Evolutionary conservation across 2,797 vertebrate species (phyloP).

Genomic region (Fistularia commersonii): DNA sequence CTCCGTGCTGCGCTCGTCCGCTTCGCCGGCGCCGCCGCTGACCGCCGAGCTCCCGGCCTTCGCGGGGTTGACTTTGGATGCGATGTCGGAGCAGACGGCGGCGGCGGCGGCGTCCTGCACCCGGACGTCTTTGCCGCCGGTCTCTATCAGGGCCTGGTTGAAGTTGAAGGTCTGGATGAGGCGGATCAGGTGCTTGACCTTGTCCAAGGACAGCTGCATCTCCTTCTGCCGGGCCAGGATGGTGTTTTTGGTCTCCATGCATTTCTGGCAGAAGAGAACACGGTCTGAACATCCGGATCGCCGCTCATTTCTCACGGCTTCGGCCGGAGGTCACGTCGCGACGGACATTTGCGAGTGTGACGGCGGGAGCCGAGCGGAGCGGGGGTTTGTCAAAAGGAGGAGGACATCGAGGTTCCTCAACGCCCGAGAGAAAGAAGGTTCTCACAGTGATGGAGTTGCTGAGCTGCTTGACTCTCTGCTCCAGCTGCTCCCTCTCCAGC

Average conservation of each 20-base stretch:
- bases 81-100: conserved; percentile 10
- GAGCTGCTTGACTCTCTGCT: conserved; percentile 96
- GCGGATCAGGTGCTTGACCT: conserved; percentile 93
- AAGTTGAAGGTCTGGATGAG: conserved; percentile 97
- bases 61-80: conserved; percentile 11
- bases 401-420: no score
- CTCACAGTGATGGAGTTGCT: conserved; percentile 95
- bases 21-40: not conserved
- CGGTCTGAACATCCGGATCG: no score
- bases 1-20: conserved; percentile 14
- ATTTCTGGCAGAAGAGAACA: conserved; percentile 84
- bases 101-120: conserved; percentile 30
- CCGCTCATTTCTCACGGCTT: no score
- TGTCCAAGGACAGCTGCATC: conserved; percentile 96
- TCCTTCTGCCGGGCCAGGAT: conserved; percentile 96
- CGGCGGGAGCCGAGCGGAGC: no score
- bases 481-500: conserved; percentile 93
- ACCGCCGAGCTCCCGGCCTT: conserved; percentile 10
- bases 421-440: not conserved
- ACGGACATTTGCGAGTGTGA: no score
- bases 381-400: no score
- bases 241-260: conserved; percentile 98
- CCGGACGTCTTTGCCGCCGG: conserved; percentile 37
- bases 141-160: conserved; percentile 84
- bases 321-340: no score